Percentiles rank a stretch among this genome's conserved stretches.
These are phyloP conservation scores for Meteorus colon DNA, from an alignment of 2,888 invertebrate species.

Conservation along the genomic window DNA sequence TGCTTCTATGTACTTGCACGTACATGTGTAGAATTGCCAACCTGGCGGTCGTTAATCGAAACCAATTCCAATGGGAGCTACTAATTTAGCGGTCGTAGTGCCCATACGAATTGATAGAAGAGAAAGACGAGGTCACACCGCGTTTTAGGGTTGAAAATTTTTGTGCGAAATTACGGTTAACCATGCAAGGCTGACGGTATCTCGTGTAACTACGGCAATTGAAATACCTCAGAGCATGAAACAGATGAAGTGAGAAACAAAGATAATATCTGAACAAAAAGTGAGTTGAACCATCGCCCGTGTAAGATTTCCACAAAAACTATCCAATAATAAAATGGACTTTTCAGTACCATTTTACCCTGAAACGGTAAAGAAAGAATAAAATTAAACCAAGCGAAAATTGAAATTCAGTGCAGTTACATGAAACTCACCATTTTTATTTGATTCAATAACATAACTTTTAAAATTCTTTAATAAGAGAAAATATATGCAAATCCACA, in stretches of 20 bases:
- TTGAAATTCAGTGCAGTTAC: no score
- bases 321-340: no score
- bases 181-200: conserved; percentile 21
- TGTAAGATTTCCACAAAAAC: no score
- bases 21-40: conserved; percentile 25
- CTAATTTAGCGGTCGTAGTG: conserved; percentile 34
- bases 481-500: no score
- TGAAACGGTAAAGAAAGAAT: no score
- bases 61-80: conserved; percentile 36
- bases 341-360: no score
- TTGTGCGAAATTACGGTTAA: conserved; percentile 29
- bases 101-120: background rate
- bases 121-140: conserved; percentile 6
- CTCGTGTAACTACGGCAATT: background rate
- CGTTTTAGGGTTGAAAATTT: conserved; percentile 3
- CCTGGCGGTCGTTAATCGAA: conserved; percentile 40
- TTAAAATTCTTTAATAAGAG: no score
- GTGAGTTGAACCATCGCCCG: no score
- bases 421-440: no score
- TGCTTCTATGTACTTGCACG: background rate
- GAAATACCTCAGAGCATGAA: background rate
- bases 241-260: background rate
- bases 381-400: no score
- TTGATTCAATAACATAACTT: no score
- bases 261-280: background rate